Percentiles rank a stretch among this genome's conserved stretches.
phyloP scores from a whole-genome alignment of 53 echinoderm and acorn worm genomes.

The Luidia sarsii region DNA sequence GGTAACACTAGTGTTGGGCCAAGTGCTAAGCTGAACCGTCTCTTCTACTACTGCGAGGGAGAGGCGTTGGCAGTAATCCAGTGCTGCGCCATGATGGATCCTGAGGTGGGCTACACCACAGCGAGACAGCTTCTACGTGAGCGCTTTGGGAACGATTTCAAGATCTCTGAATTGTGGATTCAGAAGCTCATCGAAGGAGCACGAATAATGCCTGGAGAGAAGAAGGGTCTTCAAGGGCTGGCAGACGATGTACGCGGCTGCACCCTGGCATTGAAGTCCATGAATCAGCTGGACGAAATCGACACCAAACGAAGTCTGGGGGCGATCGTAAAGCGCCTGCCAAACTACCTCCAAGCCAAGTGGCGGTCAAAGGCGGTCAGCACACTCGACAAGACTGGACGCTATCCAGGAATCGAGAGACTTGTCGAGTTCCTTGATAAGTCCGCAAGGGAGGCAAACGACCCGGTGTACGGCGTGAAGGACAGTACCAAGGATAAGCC shows the following conservation, averaged over 20 bases:
- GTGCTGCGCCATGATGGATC: not conserved
- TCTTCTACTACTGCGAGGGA: not conserved
- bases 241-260: not conserved
- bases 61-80: not conserved
- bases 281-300: conserved; percentile 36
- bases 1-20: conserved; percentile 11
- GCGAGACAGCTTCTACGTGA: conserved; percentile 5
- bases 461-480: not conserved
- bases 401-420: conserved; percentile 1
- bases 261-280: conserved; percentile 1
- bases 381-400: not conserved
- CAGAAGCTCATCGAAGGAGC: not conserved
- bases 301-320: conserved; percentile 32
- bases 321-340: conserved; percentile 35
- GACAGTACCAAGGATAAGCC: not conserved
- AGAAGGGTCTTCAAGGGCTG: not conserved
- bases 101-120: not conserved
- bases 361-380: conserved; percentile 30
- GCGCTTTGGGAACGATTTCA: not conserved
- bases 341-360: conserved; percentile 20
- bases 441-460: not conserved
- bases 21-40: not conserved
- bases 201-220: not conserved
- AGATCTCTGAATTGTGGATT: not conserved
- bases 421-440: conserved; percentile 2